Conservation (phyloP, 2,113 vertebrate species). For the Peromyscus maniculatus region DNA sequence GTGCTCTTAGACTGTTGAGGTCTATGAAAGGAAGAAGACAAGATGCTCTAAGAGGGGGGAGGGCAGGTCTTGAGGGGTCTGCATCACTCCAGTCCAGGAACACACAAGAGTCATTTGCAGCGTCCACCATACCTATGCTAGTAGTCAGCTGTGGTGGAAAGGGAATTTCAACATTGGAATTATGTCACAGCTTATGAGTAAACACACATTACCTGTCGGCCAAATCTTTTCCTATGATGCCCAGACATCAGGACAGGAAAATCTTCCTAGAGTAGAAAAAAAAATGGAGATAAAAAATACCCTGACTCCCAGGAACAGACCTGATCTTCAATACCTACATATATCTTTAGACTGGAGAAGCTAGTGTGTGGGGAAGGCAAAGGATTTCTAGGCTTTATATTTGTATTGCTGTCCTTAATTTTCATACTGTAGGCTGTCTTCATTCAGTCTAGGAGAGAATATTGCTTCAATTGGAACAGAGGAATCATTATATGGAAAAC, state of each 20-base stretch:
- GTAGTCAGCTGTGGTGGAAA: neutral
- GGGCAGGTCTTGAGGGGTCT: neutral
- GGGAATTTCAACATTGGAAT: slow-evolving; percentile 17
- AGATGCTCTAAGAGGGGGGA: neutral
- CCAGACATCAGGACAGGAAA: neutral
- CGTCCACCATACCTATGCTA: neutral
- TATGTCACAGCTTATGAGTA: neutral
- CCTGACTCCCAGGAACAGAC: neutral
- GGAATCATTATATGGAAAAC: neutral
- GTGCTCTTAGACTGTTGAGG: neutral
- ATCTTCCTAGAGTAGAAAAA: neutral
- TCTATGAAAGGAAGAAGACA: neutral
- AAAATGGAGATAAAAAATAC: neutral
- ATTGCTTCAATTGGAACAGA: neutral
- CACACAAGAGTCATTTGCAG: neutral
- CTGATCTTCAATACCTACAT: neutral
- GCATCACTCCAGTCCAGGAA: neutral
- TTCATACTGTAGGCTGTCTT: neutral
- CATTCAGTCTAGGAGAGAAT: neutral
- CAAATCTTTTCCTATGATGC: neutral
- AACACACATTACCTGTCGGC: neutral
- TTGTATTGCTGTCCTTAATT: neutral
- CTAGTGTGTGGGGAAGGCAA: neutral
- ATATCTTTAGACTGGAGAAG: neutral
- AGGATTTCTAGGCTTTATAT: neutral